These are phyloP conservation scores for Druon quercuslanigerum DNA, from an alignment of 1,140 invertebrate genomes.

Conservation along the genomic window DNA sequence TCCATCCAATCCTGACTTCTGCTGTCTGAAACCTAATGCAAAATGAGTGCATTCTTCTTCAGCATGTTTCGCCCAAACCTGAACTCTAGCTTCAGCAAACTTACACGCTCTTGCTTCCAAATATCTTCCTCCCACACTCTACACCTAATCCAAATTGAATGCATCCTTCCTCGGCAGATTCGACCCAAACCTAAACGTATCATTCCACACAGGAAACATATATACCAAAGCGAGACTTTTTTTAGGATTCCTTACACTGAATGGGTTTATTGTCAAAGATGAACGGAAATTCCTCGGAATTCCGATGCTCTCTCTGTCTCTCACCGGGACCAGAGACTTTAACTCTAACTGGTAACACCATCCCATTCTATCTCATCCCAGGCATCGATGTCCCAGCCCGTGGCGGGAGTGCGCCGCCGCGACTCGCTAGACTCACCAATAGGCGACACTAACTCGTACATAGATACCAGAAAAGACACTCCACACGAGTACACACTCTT, in stretches of 20 bases:
- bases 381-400: slow-evolving; percentile 16
- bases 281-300: slow-evolving; percentile 23
- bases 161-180: no score
- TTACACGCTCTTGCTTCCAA: no score
- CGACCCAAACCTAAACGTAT: background rate
- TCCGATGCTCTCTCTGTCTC: background rate
- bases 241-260: background rate
- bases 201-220: background rate
- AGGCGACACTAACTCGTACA: slow-evolving; percentile 22
- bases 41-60: no score
- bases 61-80: no score
- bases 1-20: no score
- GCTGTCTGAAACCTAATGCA: no score
- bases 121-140: no score
- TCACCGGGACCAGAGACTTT: background rate
- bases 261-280: slow-evolving; percentile 14
- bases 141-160: no score
- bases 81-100: no score
- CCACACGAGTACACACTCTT: background rate
- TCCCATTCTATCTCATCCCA: slow-evolving; percentile 5
- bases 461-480: background rate
- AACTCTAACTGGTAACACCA: slow-evolving; percentile 12
- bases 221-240: background rate
- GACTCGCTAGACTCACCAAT: slow-evolving; percentile 15
- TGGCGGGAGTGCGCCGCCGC: slow-evolving; percentile 15